phyloP scores from a whole-genome alignment of 2,888 invertebrate species.

The Steinernema carpocapsae region DNA sequence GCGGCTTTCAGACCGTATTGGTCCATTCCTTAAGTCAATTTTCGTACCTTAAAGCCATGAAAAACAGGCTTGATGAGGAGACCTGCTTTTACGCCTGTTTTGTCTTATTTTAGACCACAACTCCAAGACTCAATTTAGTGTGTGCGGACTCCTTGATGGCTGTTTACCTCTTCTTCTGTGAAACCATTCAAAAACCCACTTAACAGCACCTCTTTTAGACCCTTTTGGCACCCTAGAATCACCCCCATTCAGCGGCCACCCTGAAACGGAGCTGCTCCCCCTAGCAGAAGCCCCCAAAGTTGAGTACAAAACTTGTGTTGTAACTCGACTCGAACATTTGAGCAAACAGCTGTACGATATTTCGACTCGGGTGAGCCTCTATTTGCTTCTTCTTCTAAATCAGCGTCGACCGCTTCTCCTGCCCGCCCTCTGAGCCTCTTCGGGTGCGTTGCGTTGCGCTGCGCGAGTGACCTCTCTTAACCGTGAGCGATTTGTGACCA shows the following conservation, averaged over 20 bases:
- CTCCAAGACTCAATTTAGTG: too few relatives aligned
- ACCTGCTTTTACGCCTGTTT: too few relatives aligned
- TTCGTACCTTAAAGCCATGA: too few relatives aligned
- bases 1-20: too few relatives aligned
- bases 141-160: too few relatives aligned
- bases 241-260: neutral
- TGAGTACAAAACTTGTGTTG: conserved; percentile 14
- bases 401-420: conserved; percentile 19
- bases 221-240: neutral
- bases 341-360: conserved; percentile 33
- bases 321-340: conserved; percentile 35
- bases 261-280: neutral
- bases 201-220: too few relatives aligned
- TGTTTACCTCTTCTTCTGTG: too few relatives aligned
- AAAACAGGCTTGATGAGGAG: too few relatives aligned
- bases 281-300: too few relatives aligned
- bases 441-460: neutral
- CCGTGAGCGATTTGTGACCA: conserved; percentile 14
- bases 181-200: too few relatives aligned
- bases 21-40: too few relatives aligned
- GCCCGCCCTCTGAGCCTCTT: neutral
- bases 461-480: conserved; percentile 31
- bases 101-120: too few relatives aligned
- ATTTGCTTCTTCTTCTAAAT: conserved; percentile 28
- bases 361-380: conserved; percentile 17